phyloP scores from a whole-genome alignment of 2,888 invertebrate species.

The Entomobrya proxima region DNA sequence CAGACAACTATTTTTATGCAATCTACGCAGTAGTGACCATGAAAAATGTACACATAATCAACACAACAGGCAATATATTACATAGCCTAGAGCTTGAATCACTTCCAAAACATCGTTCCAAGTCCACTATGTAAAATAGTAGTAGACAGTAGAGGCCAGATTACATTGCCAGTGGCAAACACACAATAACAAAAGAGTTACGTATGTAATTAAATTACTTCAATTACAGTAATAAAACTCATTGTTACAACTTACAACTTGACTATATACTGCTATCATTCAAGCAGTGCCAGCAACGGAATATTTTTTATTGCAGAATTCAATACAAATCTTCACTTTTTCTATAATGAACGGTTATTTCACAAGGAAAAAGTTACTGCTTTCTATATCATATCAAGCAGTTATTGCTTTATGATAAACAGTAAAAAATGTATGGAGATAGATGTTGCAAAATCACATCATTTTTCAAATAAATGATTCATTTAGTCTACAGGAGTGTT shows the following conservation, averaged over 20 bases:
- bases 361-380: no score
- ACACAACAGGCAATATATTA: neutral
- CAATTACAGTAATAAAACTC: slow-evolving; percentile 35
- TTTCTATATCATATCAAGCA: no score
- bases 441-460: no score
- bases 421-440: no score
- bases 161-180: neutral
- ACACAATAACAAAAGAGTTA: no score
- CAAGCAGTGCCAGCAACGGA: neutral
- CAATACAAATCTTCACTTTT: neutral
- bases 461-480: no score
- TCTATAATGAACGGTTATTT: neutral
- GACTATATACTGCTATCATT: neutral
- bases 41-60: neutral
- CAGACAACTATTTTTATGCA: neutral
- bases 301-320: neutral
- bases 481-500: neutral
- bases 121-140: neutral
- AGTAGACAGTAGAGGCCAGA: neutral
- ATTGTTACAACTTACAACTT: neutral
- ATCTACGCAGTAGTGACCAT: neutral
- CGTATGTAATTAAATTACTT: slow-evolving; percentile 28
- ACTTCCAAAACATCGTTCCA: neutral
- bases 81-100: neutral
- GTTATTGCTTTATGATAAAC: no score